Base-by-base conservation (phyloP, 2,888 invertebrate genomes). In the Andricus curvator region DNA sequence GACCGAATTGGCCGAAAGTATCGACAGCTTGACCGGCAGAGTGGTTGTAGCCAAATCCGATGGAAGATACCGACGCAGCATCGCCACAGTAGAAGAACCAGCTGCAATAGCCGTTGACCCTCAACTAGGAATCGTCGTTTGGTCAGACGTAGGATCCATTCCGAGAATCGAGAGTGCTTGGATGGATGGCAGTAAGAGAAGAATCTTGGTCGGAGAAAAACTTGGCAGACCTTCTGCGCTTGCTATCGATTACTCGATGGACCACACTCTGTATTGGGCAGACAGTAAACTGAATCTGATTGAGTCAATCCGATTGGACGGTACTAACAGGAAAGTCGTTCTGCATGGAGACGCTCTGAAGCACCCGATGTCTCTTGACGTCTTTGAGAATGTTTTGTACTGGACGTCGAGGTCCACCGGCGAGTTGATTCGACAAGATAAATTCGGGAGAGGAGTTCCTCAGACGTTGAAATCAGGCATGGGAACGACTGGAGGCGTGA, bases 141-240 rank as follows among this genome's bases (percentile, higher is more conserved):
- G 99, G 98, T 95, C 98, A 0, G 99, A 99, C 92, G 96, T 97
- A 0, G 98, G 99, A 8, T 96, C 96, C 0, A 96, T 96, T 4
- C 97, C 98, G 0, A 99, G 98, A 93, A 98, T 99, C 83, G 99
- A 99, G 92, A 95, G 96, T 5, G 95, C 98, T 2, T 99, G 99
- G 98, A 98, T 99, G 98, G 99, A 99, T 90, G 99, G 99, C 0
- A 97, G 96, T 0, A 97, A 97, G 91, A 95, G 98, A 3, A 94
- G 96, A 78, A 95, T 96, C 0, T 92, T 99, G 4, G 96, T 98
- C 11, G 95, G 96, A 0, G 97, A 97, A 82, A 95, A 95, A 82
- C 95, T 99, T 41, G 94, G 97, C 37, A 96, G 97, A 89, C 99
- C 99, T 0, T 95, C 97, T 0, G 98, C 98, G 0, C 92, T 99